These are phyloP conservation scores for Drymodes brunneopygia DNA, from an alignment of 2,113 vertebrate species.

Conservation along the genomic window DNA sequence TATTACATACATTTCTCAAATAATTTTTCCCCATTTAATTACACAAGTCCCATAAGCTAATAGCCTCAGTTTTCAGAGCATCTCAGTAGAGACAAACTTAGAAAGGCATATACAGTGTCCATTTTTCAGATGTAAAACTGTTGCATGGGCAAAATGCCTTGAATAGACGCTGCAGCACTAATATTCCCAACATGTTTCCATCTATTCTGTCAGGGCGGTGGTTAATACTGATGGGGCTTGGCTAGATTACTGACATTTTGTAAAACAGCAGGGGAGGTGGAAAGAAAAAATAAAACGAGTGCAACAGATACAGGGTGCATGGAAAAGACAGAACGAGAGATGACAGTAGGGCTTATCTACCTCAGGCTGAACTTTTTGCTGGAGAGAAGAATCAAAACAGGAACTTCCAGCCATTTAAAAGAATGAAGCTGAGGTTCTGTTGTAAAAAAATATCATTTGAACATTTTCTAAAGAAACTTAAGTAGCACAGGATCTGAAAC, in stretches of 20 bases:
- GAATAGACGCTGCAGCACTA: background rate
- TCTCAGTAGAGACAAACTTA: background rate
- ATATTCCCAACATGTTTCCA: background rate
- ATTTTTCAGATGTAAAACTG: background rate
- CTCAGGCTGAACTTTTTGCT: constrained; percentile 18
- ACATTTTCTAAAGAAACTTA: background rate
- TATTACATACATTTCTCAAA: background rate
- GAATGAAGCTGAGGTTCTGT: background rate
- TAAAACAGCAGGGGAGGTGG: background rate
- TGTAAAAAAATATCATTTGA: background rate
- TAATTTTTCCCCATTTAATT: background rate
- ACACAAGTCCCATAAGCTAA: background rate
- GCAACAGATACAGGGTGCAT: background rate
- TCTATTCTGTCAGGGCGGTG: background rate
- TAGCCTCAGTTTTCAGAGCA: background rate
- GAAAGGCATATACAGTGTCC: background rate
- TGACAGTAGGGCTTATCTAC: background rate
- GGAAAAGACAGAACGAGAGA: background rate
- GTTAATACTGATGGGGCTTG: background rate
- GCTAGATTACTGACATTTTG: background rate
- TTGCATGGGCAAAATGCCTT: background rate
- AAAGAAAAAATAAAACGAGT: background rate
- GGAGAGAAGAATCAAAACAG: background rate
- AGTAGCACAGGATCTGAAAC: constrained; percentile 1
- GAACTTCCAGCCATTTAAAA: constrained; percentile 5